Conservation (phyloP, 2,797 vertebrate species). For the Karalla daura region DNA sequence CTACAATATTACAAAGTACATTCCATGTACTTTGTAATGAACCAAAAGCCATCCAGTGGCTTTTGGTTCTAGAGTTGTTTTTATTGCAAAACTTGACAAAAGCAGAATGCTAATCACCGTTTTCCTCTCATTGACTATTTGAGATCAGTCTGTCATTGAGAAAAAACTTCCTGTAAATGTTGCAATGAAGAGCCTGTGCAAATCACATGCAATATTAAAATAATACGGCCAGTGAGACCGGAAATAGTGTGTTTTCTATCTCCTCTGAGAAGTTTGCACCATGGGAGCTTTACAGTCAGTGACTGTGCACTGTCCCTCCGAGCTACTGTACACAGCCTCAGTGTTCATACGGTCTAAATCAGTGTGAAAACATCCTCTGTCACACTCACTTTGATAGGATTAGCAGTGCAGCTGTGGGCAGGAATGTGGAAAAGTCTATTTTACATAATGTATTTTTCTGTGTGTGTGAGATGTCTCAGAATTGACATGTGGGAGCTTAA, state of each 20-base stretch:
- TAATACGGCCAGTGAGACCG: not conserved
- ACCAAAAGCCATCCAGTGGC: no score
- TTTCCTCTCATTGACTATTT: no score
- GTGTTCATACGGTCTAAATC: slow-evolving; percentile 44
- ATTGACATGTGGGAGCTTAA: slow-evolving; percentile 48
- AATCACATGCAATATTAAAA: no score
- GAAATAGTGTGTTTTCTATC: not conserved
- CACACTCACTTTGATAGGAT: slow-evolving; percentile 66
- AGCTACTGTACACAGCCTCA: slow-evolving; percentile 14
- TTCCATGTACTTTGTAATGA: no score
- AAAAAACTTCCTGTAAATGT: no score
- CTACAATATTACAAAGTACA: no score
- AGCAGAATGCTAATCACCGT: no score
- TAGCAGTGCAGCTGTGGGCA: slow-evolving; percentile 62
- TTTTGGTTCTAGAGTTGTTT: no score
- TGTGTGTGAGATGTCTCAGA: slow-evolving; percentile 31
- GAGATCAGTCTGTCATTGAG: no score
- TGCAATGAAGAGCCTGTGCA: no score
- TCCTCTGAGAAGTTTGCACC: not conserved
- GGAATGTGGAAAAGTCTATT: slow-evolving; percentile 46
- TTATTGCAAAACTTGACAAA: no score
- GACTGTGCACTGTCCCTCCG: slow-evolving; percentile 8
- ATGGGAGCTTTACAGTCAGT: slow-evolving; percentile 1
- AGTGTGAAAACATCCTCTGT: slow-evolving; percentile 55
- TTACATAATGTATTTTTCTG: slow-evolving; percentile 44